Evolutionary conservation across 2,797 vertebrate species (phyloP).

Genomic region (Eutrigla gurnardus): DNA sequence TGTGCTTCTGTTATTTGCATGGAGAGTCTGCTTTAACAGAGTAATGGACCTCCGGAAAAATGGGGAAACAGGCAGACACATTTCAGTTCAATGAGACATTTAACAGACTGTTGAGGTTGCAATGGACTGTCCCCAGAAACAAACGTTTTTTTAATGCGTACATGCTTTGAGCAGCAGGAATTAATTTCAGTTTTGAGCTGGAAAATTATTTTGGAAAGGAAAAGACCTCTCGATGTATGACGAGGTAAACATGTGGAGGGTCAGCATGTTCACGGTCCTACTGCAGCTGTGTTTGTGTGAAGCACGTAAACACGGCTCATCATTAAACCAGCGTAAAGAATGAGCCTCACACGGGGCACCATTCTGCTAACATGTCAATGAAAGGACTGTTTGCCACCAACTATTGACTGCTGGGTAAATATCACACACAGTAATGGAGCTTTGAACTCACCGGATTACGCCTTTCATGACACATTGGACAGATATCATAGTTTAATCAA

Average conservation of each 20-base stretch:
- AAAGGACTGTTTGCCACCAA: slow-evolving; percentile 37
- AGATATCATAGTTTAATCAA: slow-evolving; percentile 48
- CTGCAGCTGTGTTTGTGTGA: slow-evolving; percentile 56
- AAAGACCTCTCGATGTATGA: background rate
- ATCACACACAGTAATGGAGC: slow-evolving; percentile 32
- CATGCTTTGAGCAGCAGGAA: too few relatives aligned
- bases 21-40: too few relatives aligned
- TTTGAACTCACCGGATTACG: slow-evolving; percentile 28
- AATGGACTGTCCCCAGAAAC: too few relatives aligned
- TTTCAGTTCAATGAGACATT: too few relatives aligned
- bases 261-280: background rate
- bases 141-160: too few relatives aligned
- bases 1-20: too few relatives aligned
- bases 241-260: background rate
- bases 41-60: too few relatives aligned
- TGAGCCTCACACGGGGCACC: background rate
- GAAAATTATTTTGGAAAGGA: background rate
- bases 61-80: too few relatives aligned
- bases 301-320: slow-evolving; percentile 15
- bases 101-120: too few relatives aligned
- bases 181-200: background rate
- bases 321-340: slow-evolving; percentile 20
- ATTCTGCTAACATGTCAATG: slow-evolving; percentile 24
- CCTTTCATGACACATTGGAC: background rate
- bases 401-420: slow-evolving; percentile 69